A percentile compares a stretch with the other conserved stretches of the same genome.
Evolutionary conservation across 2,113 vertebrate genomes (phyloP).

Genomic region (Capricornis sumatraensis): DNA sequence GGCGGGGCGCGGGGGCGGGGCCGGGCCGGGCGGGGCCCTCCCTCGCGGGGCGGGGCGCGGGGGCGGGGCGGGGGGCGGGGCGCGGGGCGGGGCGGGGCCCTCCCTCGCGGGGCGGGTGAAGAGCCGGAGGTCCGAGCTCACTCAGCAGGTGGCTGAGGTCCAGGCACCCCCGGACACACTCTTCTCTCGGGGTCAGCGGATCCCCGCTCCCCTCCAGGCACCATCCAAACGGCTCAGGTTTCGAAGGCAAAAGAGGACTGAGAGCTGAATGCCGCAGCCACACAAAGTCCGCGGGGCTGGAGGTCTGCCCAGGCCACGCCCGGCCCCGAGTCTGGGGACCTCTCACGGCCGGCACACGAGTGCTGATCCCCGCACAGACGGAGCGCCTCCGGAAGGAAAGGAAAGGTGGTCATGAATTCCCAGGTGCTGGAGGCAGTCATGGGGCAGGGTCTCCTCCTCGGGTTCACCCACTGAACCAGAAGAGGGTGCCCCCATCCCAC

Average conservation of each 20-base stretch:
- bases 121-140: accelerated
- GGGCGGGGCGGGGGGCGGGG: neutral
- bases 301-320: neutral
- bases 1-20: too few relatives aligned
- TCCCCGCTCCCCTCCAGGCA: neutral
- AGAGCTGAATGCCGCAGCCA: neutral
- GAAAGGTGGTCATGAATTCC: accelerated
- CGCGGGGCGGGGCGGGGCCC: too few relatives aligned
- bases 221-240: neutral
- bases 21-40: too few relatives aligned
- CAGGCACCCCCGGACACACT: neutral
- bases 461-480: neutral
- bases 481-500: neutral
- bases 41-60: accelerated
- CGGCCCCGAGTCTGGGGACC: neutral
- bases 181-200: neutral
- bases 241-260: neutral
- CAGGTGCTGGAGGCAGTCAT: accelerated
- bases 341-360: neutral
- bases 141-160: neutral
- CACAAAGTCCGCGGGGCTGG: neutral
- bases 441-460: neutral
- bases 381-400: accelerated
- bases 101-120: too few relatives aligned
- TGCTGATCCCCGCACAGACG: accelerated